Base-by-base conservation (phyloP, 2,113 vertebrate species). In the Mustela nigripes region DNA sequence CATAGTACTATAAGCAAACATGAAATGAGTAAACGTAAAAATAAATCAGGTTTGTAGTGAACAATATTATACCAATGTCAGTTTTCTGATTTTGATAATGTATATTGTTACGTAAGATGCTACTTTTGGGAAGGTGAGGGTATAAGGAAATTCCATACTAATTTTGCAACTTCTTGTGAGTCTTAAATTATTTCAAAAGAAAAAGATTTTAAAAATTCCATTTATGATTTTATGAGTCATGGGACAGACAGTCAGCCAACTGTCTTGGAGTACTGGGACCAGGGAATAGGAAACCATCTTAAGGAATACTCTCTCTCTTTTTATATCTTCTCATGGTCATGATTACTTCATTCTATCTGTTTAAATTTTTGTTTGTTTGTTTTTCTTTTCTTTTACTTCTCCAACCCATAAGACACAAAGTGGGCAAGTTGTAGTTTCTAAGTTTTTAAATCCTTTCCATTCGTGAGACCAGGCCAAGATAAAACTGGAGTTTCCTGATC, bases 171-270 rank as follows among this genome's bases (percentile, higher is more conserved):
- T 82, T 88, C 24, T 58, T 80, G 12, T 39, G 16, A 45, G 58
- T 87, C 56, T 93, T 24, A 50, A 80, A 56, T 81, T 8, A 96
- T 60, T 91, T 91, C 15, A 63, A 15, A 95, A 93, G 31, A 48
- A 65, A 48, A 65, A 73, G 9, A 3, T 36, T 36, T 86, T 42
- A n/a, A 69, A 42, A 69, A 18, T 48, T 2, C 11, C 4, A 42
- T 4, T 0, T 89, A 22, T 60, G 22, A 45, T 22, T 22, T 73
- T 88, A 22, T 87, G 10, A 71, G 31, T 65, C 33, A 19, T 22
- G 4, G 31, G 16, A 33, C 16, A 50, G 60, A 58, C 19, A 16
- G 73, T 88, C 45, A 96, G 42, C 19, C 69, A 63, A 45, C n/a
- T 79, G 0, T 39, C 1, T 48, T 73, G n/a, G 45, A 26, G 11